phyloP scores from a whole-genome alignment of 2,888 invertebrate genomes.

The Lithophane leautieri region DNA sequence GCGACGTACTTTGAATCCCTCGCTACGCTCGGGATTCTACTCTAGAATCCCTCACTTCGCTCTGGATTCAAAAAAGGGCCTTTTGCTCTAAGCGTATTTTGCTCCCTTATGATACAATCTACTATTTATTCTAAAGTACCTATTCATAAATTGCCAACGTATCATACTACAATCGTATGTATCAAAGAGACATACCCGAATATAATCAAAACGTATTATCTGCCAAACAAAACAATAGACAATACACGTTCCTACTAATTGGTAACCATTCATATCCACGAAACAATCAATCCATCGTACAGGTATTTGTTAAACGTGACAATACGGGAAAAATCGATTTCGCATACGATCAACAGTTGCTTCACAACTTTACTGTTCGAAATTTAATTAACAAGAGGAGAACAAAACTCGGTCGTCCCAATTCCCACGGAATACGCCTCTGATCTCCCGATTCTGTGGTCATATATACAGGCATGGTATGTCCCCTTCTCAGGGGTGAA shows the following conservation, averaged over 20 bases:
- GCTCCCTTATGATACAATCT: too few relatives aligned
- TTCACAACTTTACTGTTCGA: conserved; percentile 71
- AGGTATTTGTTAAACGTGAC: conserved; percentile 60
- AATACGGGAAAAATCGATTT: conserved; percentile 64
- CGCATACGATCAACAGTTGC: conserved; percentile 56
- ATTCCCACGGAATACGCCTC: conserved; percentile 81
- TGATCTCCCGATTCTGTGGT: conserved; percentile 83
- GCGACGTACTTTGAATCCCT: too few relatives aligned
- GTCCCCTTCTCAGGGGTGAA: conserved; percentile 67
- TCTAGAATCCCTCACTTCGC: too few relatives aligned
- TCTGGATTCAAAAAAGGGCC: too few relatives aligned
- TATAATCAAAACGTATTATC: conserved; percentile 22
- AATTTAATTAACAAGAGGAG: conserved; percentile 81
- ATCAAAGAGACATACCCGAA: conserved; percentile 4
- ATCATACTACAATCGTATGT: neutral
- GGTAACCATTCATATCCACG: conserved; percentile 57
- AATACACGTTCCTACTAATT: conserved; percentile 56
- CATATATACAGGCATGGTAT: conserved; percentile 76
- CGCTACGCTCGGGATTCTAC: too few relatives aligned
- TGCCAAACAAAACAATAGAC: conserved; percentile 40
- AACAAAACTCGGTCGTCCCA: conserved; percentile 77
- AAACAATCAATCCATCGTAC: conserved; percentile 56
- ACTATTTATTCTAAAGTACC: too few relatives aligned
- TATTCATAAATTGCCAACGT: neutral
- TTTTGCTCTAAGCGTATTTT: too few relatives aligned